A percentile compares a stretch with the other conserved stretches of the same genome.
Evolutionary conservation across 1,140 invertebrate species (phyloP).

Genomic region (Ectropis grisescens): DNA sequence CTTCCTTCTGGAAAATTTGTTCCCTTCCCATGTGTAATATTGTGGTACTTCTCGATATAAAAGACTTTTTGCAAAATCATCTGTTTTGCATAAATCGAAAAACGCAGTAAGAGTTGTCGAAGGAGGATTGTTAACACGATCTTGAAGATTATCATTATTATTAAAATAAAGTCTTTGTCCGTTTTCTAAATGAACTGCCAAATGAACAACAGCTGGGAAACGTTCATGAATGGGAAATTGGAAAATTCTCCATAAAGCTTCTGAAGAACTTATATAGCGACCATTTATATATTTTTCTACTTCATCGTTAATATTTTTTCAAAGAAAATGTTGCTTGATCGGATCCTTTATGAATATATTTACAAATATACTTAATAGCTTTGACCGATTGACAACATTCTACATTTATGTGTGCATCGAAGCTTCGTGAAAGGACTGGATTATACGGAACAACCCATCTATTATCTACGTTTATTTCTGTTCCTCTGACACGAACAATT

Average conservation of each 20-base stretch:
- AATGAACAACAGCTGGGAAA: conserved; percentile 42
- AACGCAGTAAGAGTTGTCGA: conserved; percentile 23
- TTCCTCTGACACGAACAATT: too few relatives aligned
- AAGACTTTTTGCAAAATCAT: conserved; percentile 20
- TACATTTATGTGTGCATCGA: conserved; percentile 45
- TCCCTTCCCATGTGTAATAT: conserved; percentile 21
- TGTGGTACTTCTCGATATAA: conserved; percentile 16
- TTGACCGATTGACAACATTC: conserved; percentile 45
- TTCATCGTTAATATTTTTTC: too few relatives aligned
- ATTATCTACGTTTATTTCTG: conserved; percentile 14
- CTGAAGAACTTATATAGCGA: conserved; percentile 26
- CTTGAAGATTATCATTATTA: conserved; percentile 17
- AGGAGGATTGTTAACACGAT: conserved; percentile 16
- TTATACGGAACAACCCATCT: conserved; percentile 50
- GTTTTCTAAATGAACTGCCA: conserved; percentile 26
- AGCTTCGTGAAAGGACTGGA: conserved; percentile 33
- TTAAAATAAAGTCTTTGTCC: conserved; percentile 20
- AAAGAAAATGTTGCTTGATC: too few relatives aligned
- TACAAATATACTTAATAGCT: conserved; percentile 20
- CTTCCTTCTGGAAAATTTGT: conserved; percentile 16
- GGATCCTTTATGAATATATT: conserved; percentile 12
- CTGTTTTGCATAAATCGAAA: conserved; percentile 18
- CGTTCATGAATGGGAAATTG: conserved; percentile 52
- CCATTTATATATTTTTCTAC: conserved; percentile 20
- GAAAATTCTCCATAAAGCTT: conserved; percentile 59